A percentile compares a stretch with the other conserved stretches of the same genome.
phyloP scores from a whole-genome alignment of 1,140 invertebrate genomes.

The Brachionus koreanus region DNA sequence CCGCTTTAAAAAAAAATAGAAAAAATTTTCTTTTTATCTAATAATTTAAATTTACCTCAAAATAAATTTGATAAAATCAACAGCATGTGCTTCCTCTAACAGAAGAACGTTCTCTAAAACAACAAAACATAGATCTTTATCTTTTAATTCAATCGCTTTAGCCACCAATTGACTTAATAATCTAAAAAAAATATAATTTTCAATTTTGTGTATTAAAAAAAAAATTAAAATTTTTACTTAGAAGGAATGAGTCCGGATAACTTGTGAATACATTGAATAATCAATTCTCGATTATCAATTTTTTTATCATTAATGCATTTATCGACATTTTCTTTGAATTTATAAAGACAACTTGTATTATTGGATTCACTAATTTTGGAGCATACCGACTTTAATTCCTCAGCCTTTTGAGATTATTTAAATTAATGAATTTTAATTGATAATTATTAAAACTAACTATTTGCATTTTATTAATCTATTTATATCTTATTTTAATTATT shows the following conservation, averaged over 20 bases:
- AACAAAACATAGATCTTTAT: neutral
- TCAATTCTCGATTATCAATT: conserved; percentile 20
- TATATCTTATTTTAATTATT: neutral
- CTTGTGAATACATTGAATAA: conserved; percentile 9
- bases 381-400: neutral
- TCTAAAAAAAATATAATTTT: neutral
- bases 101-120: conserved; percentile 20
- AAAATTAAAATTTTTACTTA: neutral
- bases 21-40: neutral
- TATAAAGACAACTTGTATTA: conserved; percentile 24
- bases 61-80: conserved; percentile 36
- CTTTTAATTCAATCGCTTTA: conserved; percentile 35
- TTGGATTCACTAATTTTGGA: neutral
- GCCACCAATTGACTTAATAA: neutral
- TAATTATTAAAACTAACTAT: neutral
- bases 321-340: conserved; percentile 21
- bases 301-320: conserved; percentile 17
- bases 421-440: neutral
- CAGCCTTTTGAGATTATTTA: neutral
- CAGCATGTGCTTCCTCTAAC: neutral
- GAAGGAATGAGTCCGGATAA: conserved; percentile 16
- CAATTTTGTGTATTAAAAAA: neutral
- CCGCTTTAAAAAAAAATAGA: neutral
- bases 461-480: neutral
- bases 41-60: neutral